Evolutionary conservation across 2,888 invertebrate genomes (phyloP), one percentile per base, ranked within the genome.

Genomic region (Syritta pipiens): DNA sequence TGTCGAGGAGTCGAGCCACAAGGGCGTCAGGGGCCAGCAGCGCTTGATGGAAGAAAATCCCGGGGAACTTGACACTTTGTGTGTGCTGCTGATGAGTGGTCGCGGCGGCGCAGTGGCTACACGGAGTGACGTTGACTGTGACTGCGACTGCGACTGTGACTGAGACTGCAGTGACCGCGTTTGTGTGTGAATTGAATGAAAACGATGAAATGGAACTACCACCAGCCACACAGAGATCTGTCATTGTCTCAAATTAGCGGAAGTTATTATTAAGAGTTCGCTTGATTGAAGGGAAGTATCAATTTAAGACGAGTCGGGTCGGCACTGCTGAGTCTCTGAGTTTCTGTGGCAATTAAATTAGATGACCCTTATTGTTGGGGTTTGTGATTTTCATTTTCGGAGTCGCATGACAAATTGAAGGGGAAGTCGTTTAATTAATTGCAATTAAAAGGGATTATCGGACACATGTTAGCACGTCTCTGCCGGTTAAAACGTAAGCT

Each of bases 221-320:
- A 65, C 42, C 40, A 59, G 53, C 59, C 30, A 53, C 48, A 44
- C 55, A 55, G 40, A 62, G 55, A 74, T 57, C 62, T 79, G 74
- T 74, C 74, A 62, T 67, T 74, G 74, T 79, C 74, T 74, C 67
- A 74, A 74, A 79, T 79, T 79, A 79, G 79, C 79, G 79, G 79
- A 79, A 79, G 79, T 74, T 79, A 68, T 79, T 67, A 79, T 79
- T 79, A 79, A 79, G 79, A 55, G 57, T 51, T 32, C 28, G 55
- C 67, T 79, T 79, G 79, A 79, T 79, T 79, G 79, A 60, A 79
- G 79, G 79, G 79, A 79, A 79, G 79, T 79, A 79, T 79, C 79
- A 79, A 79, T 79, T 79, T 74, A 79, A 57, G 57, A 55, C n/a
- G n/a, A 32, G 51, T 57, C 32, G 28, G 46, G 55, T n/a, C n/a